A percentile compares a stretch with the other conserved stretches of the same genome.
Conservation (phyloP, 1,140 invertebrate genomes). For the Rhizoglyphus robini region DNA sequence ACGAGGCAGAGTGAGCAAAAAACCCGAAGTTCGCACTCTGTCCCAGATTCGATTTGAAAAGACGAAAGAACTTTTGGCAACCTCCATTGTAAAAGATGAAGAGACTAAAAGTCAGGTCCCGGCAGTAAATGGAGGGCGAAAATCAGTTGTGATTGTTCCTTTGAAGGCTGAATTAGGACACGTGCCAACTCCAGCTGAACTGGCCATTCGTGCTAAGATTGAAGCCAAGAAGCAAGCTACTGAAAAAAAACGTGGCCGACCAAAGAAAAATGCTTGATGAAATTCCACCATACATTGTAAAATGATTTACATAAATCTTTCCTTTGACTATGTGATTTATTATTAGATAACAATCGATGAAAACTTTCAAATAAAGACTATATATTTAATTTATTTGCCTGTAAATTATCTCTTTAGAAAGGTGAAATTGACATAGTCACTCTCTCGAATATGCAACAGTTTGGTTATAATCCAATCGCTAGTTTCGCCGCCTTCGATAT, state of each 20-base stretch:
- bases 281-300: no score
- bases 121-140: no score
- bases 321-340: no score
- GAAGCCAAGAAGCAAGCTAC: background rate
- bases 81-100: no score
- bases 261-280: no score
- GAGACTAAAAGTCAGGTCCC: no score
- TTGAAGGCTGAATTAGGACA: background rate
- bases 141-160: no score
- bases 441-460: slow-evolving; percentile 9
- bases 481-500: background rate
- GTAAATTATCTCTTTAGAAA: background rate
- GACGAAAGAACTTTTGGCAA: background rate
- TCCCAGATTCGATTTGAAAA: background rate
- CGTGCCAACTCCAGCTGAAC: slow-evolving; percentile 4
- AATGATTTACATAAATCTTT: no score
- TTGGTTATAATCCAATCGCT: slow-evolving; percentile 16
- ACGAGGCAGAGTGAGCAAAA: background rate
- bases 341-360: no score
- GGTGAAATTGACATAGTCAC: slow-evolving; percentile 4
- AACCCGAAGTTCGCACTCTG: background rate
- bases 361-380: no score
- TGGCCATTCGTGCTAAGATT: background rate
- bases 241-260: background rate
- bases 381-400: no score